Conservation (phyloP, 2,113 vertebrate species). For the Melanerpes formicivorus region DNA sequence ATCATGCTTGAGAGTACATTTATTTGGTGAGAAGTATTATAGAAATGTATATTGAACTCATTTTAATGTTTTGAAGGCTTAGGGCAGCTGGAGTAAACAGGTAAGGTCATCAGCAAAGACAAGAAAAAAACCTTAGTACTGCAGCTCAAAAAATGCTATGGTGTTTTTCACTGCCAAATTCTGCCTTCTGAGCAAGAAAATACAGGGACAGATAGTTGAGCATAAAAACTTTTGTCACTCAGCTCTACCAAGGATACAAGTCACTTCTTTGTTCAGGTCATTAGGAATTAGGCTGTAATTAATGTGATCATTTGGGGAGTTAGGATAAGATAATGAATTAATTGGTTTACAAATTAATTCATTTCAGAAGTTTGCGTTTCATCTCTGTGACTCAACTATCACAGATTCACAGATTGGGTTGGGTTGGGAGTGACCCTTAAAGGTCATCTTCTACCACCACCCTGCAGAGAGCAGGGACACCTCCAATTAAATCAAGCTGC, state of each 20-base stretch:
- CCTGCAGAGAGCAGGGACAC: no score
- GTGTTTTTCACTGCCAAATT: background rate
- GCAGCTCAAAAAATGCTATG: background rate
- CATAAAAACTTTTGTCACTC: background rate
- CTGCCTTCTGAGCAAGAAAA: background rate
- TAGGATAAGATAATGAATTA: conserved; percentile 28
- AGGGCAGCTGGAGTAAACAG: background rate
- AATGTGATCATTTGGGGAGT: background rate
- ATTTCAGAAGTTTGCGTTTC: conserved; percentile 25
- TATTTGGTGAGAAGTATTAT: background rate
- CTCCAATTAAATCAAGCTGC: background rate
- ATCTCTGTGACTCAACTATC: background rate
- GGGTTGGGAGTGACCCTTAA: no score
- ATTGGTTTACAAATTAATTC: background rate
- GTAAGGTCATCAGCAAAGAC: conserved; percentile 7
- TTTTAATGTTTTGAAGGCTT: conserved; percentile 16
- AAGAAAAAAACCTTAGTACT: background rate
- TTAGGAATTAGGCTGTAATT: conserved; percentile 31
- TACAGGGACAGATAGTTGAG: background rate
- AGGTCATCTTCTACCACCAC: no score
- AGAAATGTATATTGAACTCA: conserved; percentile 18
- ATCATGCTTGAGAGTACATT: background rate
- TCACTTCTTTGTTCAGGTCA: conserved; percentile 3
- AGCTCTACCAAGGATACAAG: background rate
- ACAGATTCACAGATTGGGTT: no score